phyloP scores from a whole-genome alignment of 2,888 invertebrate genomes.

The Cremastinae sp. region DNA sequence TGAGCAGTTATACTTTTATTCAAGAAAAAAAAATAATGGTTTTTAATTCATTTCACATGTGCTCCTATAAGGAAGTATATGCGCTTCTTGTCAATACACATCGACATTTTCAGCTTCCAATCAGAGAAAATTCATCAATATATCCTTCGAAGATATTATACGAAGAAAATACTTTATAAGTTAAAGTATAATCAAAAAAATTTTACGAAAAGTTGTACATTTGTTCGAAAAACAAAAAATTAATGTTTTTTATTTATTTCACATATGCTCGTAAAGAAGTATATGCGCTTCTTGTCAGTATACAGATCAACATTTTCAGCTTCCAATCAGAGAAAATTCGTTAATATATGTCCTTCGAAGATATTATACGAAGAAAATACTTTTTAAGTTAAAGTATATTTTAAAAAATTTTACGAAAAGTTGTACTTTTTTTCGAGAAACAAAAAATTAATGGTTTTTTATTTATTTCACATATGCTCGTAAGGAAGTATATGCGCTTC shows the following conservation, averaged over 20 bases:
- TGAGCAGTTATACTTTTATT: no score
- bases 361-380: not conserved
- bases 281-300: constrained; percentile 20
- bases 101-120: constrained; percentile 27
- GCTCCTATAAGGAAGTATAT: constrained; percentile 29
- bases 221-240: no score
- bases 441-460: no score
- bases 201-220: no score
- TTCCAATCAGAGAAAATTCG: constrained; percentile 20
- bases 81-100: constrained; percentile 24
- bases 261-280: constrained; percentile 36
- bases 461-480: no score
- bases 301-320: constrained; percentile 23
- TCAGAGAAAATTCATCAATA: constrained; percentile 11
- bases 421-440: no score
- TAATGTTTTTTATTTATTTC: no score
- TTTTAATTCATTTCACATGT: no score
- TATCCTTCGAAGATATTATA: not conserved
- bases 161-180: not conserved
- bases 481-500: constrained; percentile 28
- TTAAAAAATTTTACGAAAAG: no score
- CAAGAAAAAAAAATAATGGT: no score
- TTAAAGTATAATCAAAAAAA: not conserved
- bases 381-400: not conserved
- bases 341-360: not conserved